Conservation (phyloP, 2,888 invertebrate genomes). For the Chromoteleia sp. region DNA sequence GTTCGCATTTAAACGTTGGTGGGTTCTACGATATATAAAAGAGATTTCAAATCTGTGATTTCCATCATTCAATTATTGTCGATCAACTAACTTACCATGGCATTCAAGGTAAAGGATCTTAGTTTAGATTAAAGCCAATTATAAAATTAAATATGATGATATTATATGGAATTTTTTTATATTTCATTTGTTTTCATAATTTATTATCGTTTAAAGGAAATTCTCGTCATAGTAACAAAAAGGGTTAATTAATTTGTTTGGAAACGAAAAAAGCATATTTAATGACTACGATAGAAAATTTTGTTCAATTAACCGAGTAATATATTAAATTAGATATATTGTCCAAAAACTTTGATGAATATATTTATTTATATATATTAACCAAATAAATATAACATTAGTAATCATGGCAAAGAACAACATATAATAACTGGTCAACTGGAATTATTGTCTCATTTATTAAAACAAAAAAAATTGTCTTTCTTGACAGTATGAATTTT, state of each 20-base stretch:
- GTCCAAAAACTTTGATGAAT: too few relatives aligned
- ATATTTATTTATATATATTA: too few relatives aligned
- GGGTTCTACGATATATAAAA: constrained; percentile 52
- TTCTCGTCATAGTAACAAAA: background rate
- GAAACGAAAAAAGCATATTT: too few relatives aligned
- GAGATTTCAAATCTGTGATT: constrained; percentile 45
- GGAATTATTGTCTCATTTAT: too few relatives aligned
- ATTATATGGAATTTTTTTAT: background rate
- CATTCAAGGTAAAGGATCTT: constrained; percentile 46
- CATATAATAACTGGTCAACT: too few relatives aligned
- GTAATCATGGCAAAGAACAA: too few relatives aligned
- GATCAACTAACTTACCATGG: constrained; percentile 45
- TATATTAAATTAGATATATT: too few relatives aligned
- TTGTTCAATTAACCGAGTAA: too few relatives aligned
- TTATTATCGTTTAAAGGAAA: background rate
- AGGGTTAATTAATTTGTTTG: background rate
- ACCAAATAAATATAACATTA: too few relatives aligned
- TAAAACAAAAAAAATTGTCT: too few relatives aligned
- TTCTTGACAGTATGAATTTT: too few relatives aligned
- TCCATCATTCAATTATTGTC: constrained; percentile 51
- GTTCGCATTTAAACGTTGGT: constrained; percentile 35
- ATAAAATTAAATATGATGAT: background rate
- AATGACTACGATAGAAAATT: too few relatives aligned
- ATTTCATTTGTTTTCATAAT: background rate
- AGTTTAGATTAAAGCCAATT: background rate